These are phyloP conservation scores for Acanthurus tractus DNA, from an alignment of 2,797 vertebrate genomes.

Conservation along the genomic window DNA sequence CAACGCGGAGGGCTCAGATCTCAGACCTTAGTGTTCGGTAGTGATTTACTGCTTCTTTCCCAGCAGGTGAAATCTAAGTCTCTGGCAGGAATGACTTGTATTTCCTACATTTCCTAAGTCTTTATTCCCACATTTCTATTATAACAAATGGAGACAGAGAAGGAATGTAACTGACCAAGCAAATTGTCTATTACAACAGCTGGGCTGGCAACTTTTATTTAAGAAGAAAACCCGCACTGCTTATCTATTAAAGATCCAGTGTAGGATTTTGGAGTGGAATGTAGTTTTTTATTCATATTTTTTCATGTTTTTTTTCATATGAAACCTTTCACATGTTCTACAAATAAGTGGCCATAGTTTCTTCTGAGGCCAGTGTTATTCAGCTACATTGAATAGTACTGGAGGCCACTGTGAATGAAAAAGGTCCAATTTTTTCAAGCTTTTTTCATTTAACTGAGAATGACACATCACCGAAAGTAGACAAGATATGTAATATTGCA, in stretches of 20 bases:
- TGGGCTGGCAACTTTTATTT: neutral
- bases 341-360: too few relatives aligned
- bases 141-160: slow-evolving; percentile 21
- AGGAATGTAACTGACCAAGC: slow-evolving; percentile 27
- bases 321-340: too few relatives aligned
- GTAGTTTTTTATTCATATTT: too few relatives aligned
- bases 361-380: too few relatives aligned
- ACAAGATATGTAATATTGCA: slow-evolving; percentile 16
- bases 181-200: slow-evolving; percentile 13
- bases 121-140: slow-evolving; percentile 58
- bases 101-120: slow-evolving; percentile 44
- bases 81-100: slow-evolving; percentile 48
- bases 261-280: too few relatives aligned
- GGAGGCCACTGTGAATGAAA: too few relatives aligned
- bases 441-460: slow-evolving; percentile 4
- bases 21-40: slow-evolving; percentile 40
- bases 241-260: neutral
- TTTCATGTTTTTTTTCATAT: too few relatives aligned
- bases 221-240: neutral
- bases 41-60: slow-evolving; percentile 52
- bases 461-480: slow-evolving; percentile 19
- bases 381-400: too few relatives aligned
- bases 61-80: slow-evolving; percentile 46
- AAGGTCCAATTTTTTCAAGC: neutral
- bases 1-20: slow-evolving; percentile 27